phyloP scores from a whole-genome alignment of 2,888 invertebrate species.

The Anticlea derivata region DNA sequence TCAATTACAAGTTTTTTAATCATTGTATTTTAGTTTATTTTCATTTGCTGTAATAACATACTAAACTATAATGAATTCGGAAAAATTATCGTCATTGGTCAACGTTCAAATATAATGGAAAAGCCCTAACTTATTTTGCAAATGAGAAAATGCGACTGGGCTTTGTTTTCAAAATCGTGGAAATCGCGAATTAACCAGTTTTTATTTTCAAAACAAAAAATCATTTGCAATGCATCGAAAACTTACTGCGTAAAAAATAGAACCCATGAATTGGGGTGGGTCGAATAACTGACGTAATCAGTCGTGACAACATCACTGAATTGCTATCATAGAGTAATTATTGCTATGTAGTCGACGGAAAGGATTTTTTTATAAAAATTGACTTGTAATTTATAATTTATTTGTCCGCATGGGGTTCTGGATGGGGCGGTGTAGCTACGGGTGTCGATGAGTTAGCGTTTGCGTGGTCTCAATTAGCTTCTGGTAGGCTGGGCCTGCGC shows the following conservation, averaged over 20 bases:
- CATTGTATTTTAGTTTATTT: not conserved
- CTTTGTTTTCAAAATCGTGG: slow-evolving; percentile 1
- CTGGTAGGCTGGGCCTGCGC: slow-evolving; percentile 3
- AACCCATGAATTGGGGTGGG: slow-evolving; percentile 8
- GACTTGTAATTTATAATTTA: slow-evolving; percentile 40
- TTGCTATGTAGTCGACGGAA: slow-evolving; percentile 50
- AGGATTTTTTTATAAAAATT: slow-evolving; percentile 52
- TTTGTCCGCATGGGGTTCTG: slow-evolving; percentile 11
- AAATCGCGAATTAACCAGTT: not conserved
- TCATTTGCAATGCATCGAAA: not conserved
- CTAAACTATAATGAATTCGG: no score
- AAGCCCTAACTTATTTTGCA: no score
- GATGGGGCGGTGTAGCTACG: slow-evolving; percentile 13
- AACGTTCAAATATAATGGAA: no score
- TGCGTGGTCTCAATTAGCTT: slow-evolving; percentile 4
- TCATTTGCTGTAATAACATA: no score
- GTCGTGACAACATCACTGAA: slow-evolving; percentile 70
- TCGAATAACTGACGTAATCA: slow-evolving; percentile 72
- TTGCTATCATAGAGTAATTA: no score
- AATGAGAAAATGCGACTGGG: no score
- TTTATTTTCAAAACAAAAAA: slow-evolving; percentile 16
- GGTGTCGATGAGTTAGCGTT: slow-evolving; percentile 26
- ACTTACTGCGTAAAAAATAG: not conserved
- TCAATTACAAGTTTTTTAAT: not conserved
- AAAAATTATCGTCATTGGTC: not conserved